Conservation (phyloP, 2,113 vertebrate genomes). For the Pedetes capensis region DNA sequence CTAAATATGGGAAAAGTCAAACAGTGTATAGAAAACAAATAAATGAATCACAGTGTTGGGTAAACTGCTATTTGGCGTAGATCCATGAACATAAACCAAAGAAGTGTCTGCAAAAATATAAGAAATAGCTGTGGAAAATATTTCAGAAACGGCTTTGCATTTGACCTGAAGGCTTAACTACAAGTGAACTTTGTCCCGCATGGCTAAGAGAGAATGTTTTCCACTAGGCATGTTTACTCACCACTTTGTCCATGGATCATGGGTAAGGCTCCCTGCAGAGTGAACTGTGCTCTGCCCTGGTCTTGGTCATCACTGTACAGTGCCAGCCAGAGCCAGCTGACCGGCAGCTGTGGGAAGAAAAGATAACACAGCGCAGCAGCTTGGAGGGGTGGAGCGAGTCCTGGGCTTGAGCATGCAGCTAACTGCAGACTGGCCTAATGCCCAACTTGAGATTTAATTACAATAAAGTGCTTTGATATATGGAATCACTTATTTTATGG, state of each 20-base stretch:
- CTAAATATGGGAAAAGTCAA: constrained; percentile 68
- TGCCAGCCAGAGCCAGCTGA: not conserved
- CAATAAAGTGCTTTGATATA: not conserved
- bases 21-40: constrained; percentile 66
- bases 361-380: not conserved
- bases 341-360: not conserved
- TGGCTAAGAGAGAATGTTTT: not conserved
- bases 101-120: constrained; percentile 23
- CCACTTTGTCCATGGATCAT: not conserved
- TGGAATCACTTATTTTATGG: not conserved
- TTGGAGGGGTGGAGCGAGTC: not conserved
- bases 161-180: constrained; percentile 46
- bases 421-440: not conserved
- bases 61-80: constrained; percentile 66
- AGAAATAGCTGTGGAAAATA: constrained; percentile 49
- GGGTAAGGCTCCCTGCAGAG: not conserved
- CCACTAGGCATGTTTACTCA: not conserved
- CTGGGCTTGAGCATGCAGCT: not conserved
- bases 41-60: constrained; percentile 61
- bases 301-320: not conserved
- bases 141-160: constrained; percentile 33
- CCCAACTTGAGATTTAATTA: constrained; percentile 36
- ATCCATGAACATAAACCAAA: constrained; percentile 49
- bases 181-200: constrained; percentile 25
- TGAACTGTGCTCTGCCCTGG: not conserved